Evolutionary conservation across 1,140 invertebrate genomes (phyloP).

Genomic region (Galleria mellonella): DNA sequence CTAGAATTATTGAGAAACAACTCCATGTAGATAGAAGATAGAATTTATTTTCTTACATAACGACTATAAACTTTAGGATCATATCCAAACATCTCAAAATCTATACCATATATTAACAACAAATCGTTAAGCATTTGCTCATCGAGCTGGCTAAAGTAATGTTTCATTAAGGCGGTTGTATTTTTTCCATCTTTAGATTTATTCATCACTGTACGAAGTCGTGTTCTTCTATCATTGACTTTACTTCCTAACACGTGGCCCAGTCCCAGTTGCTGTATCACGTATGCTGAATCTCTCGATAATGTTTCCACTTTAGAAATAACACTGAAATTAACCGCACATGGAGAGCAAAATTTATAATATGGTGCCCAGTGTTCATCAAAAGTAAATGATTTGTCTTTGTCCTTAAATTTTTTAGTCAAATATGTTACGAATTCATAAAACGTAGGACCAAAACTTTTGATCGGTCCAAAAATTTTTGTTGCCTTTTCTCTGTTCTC

Average conservation of each 20-base stretch:
- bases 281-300: slow-evolving; percentile 79
- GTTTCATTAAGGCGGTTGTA: slow-evolving; percentile 70
- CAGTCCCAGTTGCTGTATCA: slow-evolving; percentile 78
- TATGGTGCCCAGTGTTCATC: slow-evolving; percentile 86
- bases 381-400: slow-evolving; percentile 53
- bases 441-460: slow-evolving; percentile 78
- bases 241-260: slow-evolving; percentile 72
- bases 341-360: slow-evolving; percentile 84
- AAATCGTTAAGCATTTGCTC: slow-evolving; percentile 76
- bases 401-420: slow-evolving; percentile 62
- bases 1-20: no score
- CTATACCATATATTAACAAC: slow-evolving; percentile 81
- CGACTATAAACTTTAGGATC: slow-evolving; percentile 73
- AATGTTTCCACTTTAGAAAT: slow-evolving; percentile 83
- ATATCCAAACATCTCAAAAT: slow-evolving; percentile 84
- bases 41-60: slow-evolving; percentile 66
- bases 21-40: no score
- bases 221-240: slow-evolving; percentile 67
- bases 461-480: slow-evolving; percentile 50
- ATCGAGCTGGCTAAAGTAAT: slow-evolving; percentile 79
- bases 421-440: slow-evolving; percentile 81
- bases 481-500: slow-evolving; percentile 67
- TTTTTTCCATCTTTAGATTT: slow-evolving; percentile 73
- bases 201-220: slow-evolving; percentile 71
- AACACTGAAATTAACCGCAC: slow-evolving; percentile 79